Evolutionary conservation across 2,888 invertebrate species (phyloP).

Genomic region (Acholoe squamosa): DNA sequence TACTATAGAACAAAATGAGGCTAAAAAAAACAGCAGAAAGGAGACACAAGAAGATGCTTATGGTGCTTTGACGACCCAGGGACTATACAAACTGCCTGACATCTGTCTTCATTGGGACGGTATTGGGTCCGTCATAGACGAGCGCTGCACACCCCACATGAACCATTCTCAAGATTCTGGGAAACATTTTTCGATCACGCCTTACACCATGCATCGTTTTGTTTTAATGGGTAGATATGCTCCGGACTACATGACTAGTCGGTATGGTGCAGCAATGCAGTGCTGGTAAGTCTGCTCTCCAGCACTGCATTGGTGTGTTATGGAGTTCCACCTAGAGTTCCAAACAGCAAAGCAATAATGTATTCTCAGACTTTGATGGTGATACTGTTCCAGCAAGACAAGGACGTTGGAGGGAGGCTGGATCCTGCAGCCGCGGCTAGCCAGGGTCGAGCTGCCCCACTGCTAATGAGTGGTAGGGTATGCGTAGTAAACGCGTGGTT

Average conservation of each 20-base stretch:
- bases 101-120: constrained; percentile 8
- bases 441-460: not conserved
- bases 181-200: no score
- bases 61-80: not conserved
- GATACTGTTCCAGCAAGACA: not conserved
- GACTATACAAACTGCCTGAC: not conserved
- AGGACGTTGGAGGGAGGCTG: not conserved
- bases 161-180: not conserved
- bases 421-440: not conserved
- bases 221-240: no score
- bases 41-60: not conserved
- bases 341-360: no score
- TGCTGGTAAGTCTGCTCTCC: no score
- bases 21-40: no score
- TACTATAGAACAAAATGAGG: no score
- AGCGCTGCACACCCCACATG: not conserved
- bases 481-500: not conserved
- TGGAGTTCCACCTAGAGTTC: no score
- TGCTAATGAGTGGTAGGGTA: not conserved
- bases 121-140: constrained; percentile 9
- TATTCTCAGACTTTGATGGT: no score
- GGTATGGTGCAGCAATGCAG: no score
- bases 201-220: no score
- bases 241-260: no score
- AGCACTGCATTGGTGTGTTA: no score